These are phyloP conservation scores for Harpalus rubripes DNA, from an alignment of 2,888 invertebrate genomes.

Conservation along the genomic window DNA sequence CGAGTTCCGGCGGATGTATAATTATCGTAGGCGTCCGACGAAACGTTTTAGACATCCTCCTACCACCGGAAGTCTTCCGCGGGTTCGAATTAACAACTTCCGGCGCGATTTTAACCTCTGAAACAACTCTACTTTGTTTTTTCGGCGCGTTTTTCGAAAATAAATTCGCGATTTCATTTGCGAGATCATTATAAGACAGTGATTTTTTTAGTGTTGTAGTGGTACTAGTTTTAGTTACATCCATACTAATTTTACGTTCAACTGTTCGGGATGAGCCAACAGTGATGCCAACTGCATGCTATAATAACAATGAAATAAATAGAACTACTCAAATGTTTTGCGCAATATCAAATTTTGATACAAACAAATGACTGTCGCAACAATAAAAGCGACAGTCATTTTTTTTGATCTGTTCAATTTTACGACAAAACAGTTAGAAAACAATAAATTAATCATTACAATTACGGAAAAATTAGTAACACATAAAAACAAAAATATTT, in stretches of 20 bases:
- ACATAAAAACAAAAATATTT: too few species aligned
- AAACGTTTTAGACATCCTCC: constrained; percentile 74
- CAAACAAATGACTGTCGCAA: too few species aligned
- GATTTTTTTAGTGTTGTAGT: constrained; percentile 71
- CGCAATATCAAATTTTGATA: too few species aligned
- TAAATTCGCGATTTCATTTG: constrained; percentile 74
- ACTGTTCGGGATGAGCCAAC: constrained; percentile 63
- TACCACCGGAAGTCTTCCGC: constrained; percentile 69
- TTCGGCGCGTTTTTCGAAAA: constrained; percentile 71
- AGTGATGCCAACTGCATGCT: constrained; percentile 74
- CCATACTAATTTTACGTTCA: constrained; percentile 68
- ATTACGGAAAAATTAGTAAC: too few species aligned
- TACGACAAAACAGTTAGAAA: too few species aligned
- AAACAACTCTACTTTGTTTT: constrained; percentile 27
- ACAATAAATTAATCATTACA: too few species aligned
- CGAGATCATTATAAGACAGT: constrained; percentile 75
- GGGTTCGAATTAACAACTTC: constrained; percentile 69
- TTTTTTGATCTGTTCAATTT: too few species aligned
- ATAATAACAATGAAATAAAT: constrained; percentile 73
- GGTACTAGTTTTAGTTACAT: constrained; percentile 47
- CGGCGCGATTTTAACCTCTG: constrained; percentile 38
- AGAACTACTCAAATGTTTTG: constrained; percentile 67
- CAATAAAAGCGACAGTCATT: too few species aligned
- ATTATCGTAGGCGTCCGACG: constrained; percentile 74
- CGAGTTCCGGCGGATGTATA: constrained; percentile 73